Percentiles rank a stretch among this genome's conserved stretches.
Evolutionary conservation across 2,113 vertebrate genomes (phyloP).

Genomic region (Corythoichthys haematopterus): DNA sequence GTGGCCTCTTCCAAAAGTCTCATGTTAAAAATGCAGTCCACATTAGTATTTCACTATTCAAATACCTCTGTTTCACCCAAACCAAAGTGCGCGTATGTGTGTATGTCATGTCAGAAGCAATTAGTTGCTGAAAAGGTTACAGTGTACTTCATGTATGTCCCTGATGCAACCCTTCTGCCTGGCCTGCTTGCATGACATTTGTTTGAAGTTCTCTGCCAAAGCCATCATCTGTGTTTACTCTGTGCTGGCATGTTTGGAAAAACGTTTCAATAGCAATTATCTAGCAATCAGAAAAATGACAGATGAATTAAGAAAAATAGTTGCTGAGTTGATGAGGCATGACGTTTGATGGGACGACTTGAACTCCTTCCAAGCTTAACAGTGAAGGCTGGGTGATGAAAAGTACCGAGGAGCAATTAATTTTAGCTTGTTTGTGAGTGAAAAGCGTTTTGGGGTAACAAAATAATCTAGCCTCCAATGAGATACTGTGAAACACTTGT

Average conservation of each 20-base stretch:
- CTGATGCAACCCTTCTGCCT: constrained; percentile 12
- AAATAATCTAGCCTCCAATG: constrained; percentile 29
- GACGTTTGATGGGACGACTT: constrained; percentile 55
- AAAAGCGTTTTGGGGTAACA: constrained; percentile 42
- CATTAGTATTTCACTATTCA: no score
- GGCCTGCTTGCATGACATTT: constrained; percentile 43
- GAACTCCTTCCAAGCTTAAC: constrained; percentile 37
- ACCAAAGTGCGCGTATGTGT: background rate
- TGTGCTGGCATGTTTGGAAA: constrained; percentile 57
- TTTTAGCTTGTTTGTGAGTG: constrained; percentile 41
- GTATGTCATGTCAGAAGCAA: constrained; percentile 20
- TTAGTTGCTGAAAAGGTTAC: constrained; percentile 12
- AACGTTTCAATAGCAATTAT: constrained; percentile 64
- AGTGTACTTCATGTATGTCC: constrained; percentile 15
- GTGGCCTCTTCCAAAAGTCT: no score
- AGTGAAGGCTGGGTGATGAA: constrained; percentile 44
- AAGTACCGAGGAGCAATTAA: constrained; percentile 42
- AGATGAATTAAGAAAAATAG: constrained; percentile 58
- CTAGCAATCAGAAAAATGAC: constrained; percentile 46
- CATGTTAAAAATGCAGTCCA: no score
- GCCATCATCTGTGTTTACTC: constrained; percentile 61
- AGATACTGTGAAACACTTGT: constrained; percentile 40
- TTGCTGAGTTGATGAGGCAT: constrained; percentile 51
- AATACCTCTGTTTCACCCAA: no score
- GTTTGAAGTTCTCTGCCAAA: constrained; percentile 49